Conservation (phyloP, 2,797 vertebrate species). For the Myotis daubentonii region DNA sequence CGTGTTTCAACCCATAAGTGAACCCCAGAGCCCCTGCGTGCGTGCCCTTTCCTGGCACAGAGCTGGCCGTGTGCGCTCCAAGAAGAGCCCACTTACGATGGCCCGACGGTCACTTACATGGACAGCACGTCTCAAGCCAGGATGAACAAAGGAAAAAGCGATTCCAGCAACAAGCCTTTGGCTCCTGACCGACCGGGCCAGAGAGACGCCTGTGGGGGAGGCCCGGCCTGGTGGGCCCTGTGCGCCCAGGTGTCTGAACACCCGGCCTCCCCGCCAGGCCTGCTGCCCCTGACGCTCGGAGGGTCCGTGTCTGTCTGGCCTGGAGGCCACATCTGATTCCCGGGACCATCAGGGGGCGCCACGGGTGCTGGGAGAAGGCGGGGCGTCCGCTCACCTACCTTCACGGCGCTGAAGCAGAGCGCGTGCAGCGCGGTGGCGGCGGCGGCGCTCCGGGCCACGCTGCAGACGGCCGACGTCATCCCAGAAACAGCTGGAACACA, state of each 20-base stretch:
- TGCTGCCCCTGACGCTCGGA: too few species aligned
- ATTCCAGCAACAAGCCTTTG: too few species aligned
- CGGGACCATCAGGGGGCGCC: rapidly evolving
- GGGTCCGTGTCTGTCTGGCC: neutral
- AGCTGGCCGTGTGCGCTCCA: neutral
- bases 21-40: neutral
- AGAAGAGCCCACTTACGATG: neutral
- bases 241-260: neutral
- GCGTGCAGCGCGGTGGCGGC: conserved; percentile 90
- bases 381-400: conserved; percentile 86
- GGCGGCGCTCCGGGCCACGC: conserved; percentile 91
- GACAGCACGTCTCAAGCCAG: neutral
- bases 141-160: neutral
- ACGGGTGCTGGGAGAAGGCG: rapidly evolving
- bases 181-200: neutral
- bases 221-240: too few species aligned
- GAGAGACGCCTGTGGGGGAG: rapidly evolving
- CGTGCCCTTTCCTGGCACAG: neutral
- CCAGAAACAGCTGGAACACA: conserved; percentile 92
- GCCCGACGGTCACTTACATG: neutral
- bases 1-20: neutral
- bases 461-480: conserved; percentile 91
- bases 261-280: neutral
- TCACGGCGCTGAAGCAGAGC: conserved; percentile 95
- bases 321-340: neutral